These are phyloP conservation scores for Alentia gelatinosa DNA, from an alignment of 2,888 invertebrate species.

Conservation along the genomic window DNA sequence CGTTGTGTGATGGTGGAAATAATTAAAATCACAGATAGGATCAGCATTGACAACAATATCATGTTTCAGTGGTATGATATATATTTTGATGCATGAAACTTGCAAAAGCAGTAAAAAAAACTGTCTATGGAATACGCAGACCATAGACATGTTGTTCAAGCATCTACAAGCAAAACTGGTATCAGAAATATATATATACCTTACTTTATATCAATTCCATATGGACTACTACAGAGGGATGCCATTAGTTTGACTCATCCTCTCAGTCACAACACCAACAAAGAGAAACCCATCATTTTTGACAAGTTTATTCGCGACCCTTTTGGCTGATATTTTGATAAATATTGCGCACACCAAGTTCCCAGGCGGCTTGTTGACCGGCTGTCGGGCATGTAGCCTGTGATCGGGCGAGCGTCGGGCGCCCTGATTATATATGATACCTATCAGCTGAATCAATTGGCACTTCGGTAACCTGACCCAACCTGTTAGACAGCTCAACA, in stretches of 20 bases:
- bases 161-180: not conserved
- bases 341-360: not conserved
- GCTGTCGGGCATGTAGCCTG: not conserved
- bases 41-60: too few relatives aligned
- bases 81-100: too few relatives aligned
- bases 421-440: constrained; percentile 20
- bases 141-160: not conserved
- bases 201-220: not conserved
- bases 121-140: too few relatives aligned
- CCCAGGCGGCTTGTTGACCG: not conserved
- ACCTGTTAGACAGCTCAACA: constrained; percentile 45
- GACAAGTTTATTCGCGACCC: too few relatives aligned
- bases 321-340: not conserved
- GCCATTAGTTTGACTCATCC: not conserved
- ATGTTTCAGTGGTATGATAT: too few relatives aligned
- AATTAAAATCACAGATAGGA: too few relatives aligned
- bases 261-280: too few relatives aligned
- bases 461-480: not conserved
- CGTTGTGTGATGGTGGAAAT: too few relatives aligned
- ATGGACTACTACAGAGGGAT: not conserved
- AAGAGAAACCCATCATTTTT: too few relatives aligned
- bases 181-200: not conserved
- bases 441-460: constrained; percentile 50
- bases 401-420: not conserved
- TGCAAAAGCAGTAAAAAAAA: too few relatives aligned